Percentiles rank a stretch among this genome's conserved stretches.
These are phyloP conservation scores for Micropoecilia bifurca DNA, from an alignment of 2,797 vertebrate genomes.

Conservation along the genomic window DNA sequence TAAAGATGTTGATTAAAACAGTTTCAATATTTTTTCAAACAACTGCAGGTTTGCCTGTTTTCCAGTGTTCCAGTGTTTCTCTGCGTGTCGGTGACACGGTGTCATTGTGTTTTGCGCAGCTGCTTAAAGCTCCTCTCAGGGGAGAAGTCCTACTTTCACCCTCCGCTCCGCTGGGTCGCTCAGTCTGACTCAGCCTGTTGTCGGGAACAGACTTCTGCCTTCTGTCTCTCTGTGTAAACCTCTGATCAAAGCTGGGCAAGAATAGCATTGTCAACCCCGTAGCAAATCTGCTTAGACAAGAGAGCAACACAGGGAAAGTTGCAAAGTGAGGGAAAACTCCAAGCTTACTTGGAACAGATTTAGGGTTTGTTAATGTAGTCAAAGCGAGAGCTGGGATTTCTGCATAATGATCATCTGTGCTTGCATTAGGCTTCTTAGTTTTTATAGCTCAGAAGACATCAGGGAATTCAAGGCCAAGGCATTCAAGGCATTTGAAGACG, in stretches of 20 bases:
- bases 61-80: constrained; percentile 14
- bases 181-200: constrained; percentile 43
- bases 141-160: constrained; percentile 67
- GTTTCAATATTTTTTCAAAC: background rate
- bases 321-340: constrained; percentile 18
- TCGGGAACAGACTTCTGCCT: constrained; percentile 43
- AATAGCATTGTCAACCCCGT: constrained; percentile 57
- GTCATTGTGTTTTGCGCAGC: constrained; percentile 50
- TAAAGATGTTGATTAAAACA: background rate
- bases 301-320: constrained; percentile 43
- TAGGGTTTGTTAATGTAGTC: constrained; percentile 6
- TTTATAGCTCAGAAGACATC: background rate
- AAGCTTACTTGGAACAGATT: constrained; percentile 28
- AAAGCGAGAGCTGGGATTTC: constrained; percentile 21
- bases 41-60: background rate
- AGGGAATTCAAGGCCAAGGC: constrained; percentile 1
- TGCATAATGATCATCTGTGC: background rate
- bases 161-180: constrained; percentile 35
- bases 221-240: constrained; percentile 47
- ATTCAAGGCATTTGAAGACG: background rate
- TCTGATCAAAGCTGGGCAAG: constrained; percentile 69
- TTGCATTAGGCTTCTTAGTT: background rate
- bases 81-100: constrained; percentile 30
- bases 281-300: constrained; percentile 55
- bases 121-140: constrained; percentile 55